Percentiles rank a stretch among this genome's conserved stretches.
Conservation (phyloP, 2,888 invertebrate genomes). For the Oasisia sp. region DNA sequence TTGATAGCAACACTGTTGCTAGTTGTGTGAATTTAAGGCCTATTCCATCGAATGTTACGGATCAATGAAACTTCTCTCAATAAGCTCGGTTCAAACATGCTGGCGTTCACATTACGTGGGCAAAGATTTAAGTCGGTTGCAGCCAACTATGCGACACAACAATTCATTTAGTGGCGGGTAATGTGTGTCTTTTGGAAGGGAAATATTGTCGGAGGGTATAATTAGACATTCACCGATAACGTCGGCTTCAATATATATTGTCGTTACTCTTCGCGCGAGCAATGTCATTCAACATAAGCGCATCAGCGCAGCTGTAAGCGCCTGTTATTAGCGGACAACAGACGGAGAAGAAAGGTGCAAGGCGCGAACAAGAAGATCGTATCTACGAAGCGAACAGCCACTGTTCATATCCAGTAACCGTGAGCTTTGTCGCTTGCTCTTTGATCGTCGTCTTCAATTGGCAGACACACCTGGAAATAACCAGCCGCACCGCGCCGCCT, state of each 20-base stretch:
- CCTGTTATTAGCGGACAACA: background rate
- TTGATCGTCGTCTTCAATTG: conserved; percentile 5
- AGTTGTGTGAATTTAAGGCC: too few species aligned
- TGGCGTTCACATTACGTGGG: background rate
- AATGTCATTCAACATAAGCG: background rate
- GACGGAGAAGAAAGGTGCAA: background rate
- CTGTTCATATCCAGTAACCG: conserved; percentile 17
- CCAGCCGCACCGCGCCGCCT: background rate
- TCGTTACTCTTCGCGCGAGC: background rate
- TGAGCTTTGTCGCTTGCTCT: background rate
- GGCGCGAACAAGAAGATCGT: conserved; percentile 17
- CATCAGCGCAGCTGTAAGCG: background rate
- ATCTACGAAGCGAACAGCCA: background rate
- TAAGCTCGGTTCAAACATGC: background rate
- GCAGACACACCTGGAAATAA: background rate
- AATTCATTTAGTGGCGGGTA: background rate
- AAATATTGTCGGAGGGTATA: background rate
- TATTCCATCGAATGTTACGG: background rate
- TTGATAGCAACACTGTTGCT: background rate
- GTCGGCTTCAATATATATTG: background rate
- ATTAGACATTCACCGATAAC: background rate
- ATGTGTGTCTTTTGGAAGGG: background rate
- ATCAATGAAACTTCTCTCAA: background rate
- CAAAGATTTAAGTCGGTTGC: background rate
- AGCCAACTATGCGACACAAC: background rate